These are phyloP conservation scores for Glossosoma conforme DNA, from an alignment of 1,140 invertebrate genomes.

Conservation along the genomic window DNA sequence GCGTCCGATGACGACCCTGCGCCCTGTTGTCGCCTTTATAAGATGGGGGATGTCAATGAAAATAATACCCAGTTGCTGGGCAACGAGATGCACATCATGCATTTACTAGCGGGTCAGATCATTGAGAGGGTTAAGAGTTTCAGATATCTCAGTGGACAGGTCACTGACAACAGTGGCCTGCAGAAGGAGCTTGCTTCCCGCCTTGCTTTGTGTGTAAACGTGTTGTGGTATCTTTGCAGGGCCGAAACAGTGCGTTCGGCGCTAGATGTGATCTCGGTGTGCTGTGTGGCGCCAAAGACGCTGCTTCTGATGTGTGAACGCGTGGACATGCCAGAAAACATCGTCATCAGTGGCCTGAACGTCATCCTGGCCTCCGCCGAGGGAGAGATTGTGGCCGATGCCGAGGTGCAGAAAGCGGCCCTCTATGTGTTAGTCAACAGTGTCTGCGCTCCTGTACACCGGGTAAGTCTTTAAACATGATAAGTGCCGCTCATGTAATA, in stretches of 20 bases:
- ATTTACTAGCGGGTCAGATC: no score
- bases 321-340: conserved; percentile 70
- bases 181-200: no score
- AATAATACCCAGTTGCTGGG: no score
- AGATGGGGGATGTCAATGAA: no score
- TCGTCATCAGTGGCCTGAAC: conserved; percentile 67
- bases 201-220: no score
- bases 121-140: no score
- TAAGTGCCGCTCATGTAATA: no score
- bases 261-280: conserved; percentile 84
- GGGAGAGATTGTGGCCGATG: conserved; percentile 81
- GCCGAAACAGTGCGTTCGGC: conserved; percentile 86
- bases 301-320: conserved; percentile 76
- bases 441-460: conserved; percentile 83
- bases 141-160: no score
- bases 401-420: conserved; percentile 88
- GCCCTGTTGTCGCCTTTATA: no score
- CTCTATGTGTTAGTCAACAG: conserved; percentile 86
- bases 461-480: conserved; percentile 51
- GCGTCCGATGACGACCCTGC: no score
- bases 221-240: conserved; percentile 48
- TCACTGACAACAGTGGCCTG: no score
- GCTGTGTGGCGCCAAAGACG: conserved; percentile 83
- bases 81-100: no score
- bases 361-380: conserved; percentile 77